A percentile compares a stretch with the other conserved stretches of the same genome.
These are phyloP conservation scores for Rhorus exstirpatorius DNA, from an alignment of 2,888 invertebrate genomes.

Conservation along the genomic window DNA sequence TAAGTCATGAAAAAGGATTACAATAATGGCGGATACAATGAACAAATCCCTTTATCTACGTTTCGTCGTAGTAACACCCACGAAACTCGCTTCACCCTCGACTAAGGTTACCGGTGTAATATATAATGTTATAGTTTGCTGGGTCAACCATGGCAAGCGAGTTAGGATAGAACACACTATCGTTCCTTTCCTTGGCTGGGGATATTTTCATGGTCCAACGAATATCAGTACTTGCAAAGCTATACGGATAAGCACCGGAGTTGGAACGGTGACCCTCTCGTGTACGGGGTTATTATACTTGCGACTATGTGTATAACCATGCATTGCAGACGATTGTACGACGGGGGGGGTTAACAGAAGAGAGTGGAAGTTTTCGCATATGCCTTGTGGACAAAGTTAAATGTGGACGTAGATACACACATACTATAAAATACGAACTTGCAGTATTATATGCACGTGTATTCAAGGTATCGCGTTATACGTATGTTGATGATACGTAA, in stretches of 20 bases:
- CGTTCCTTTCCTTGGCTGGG: constrained; percentile 53
- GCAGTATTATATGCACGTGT: constrained; percentile 42
- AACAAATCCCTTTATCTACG: constrained; percentile 16
- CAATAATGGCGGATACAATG: constrained; percentile 33
- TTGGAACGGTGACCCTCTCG: constrained; percentile 40
- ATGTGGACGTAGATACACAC: constrained; percentile 60
- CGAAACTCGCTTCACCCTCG: constrained; percentile 28
- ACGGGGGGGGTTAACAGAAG: constrained; percentile 51
- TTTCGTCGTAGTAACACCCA: constrained; percentile 9
- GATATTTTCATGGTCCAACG: constrained; percentile 65
- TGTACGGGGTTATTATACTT: constrained; percentile 44
- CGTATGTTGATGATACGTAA: constrained; percentile 39
- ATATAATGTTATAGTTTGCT: constrained; percentile 15
- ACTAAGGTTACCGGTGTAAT: constrained; percentile 19
- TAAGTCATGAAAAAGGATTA: constrained; percentile 23
- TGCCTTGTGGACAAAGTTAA: constrained; percentile 55
- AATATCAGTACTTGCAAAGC: constrained; percentile 50
- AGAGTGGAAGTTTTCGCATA: constrained; percentile 46
- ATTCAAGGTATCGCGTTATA: constrained; percentile 16
- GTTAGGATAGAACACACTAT: constrained; percentile 57
- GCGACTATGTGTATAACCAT: constrained; percentile 36
- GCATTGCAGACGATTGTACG: constrained; percentile 16
- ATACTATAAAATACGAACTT: constrained; percentile 50
- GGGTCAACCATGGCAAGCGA: constrained; percentile 42
- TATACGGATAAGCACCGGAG: constrained; percentile 56